Percentiles rank a stretch among this genome's conserved stretches.
Conservation (phyloP, 2,888 invertebrate genomes). For the Drosophila planitibia region DNA sequence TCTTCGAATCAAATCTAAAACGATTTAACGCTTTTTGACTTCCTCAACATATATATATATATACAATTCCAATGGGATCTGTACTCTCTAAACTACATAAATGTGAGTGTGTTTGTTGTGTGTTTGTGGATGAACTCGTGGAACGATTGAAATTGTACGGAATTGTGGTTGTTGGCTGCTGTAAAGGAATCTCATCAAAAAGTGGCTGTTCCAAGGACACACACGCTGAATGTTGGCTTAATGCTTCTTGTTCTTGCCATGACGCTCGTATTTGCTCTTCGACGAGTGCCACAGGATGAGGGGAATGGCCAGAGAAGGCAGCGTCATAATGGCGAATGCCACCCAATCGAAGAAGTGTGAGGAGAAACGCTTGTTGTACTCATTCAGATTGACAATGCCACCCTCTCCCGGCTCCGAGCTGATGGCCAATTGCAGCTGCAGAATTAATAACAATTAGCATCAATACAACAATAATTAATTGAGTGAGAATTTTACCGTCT, state of each 20-base stretch:
- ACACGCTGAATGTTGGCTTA: conserved; percentile 61
- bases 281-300: conserved; percentile 97
- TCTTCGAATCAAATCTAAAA: conserved; percentile 82
- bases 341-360: conserved; percentile 99
- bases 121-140: conserved; percentile 53
- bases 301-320: conserved; percentile 97
- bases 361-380: conserved; percentile 98
- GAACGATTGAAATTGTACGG: conserved; percentile 56
- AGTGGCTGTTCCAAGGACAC: conserved; percentile 40
- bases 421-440: conserved; percentile 89
- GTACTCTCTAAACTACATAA: conserved; percentile 38
- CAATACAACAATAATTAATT: neutral
- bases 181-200: conserved; percentile 57
- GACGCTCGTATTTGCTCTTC: conserved; percentile 96
- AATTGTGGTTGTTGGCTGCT: conserved; percentile 51
- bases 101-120: conserved; percentile 31
- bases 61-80: conserved; percentile 58
- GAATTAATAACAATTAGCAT: conserved; percentile 53
- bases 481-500: conserved; percentile 86
- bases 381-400: conserved; percentile 95
- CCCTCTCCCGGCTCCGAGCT: conserved; percentile 98
- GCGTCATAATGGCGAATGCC: conserved; percentile 98
- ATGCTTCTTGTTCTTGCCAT: conserved; percentile 90
- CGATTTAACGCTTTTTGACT: conserved; percentile 71
- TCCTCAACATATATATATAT: conserved; percentile 23